Evolutionary conservation across 2,113 vertebrate species (phyloP).

Genomic region (Lota lota): DNA sequence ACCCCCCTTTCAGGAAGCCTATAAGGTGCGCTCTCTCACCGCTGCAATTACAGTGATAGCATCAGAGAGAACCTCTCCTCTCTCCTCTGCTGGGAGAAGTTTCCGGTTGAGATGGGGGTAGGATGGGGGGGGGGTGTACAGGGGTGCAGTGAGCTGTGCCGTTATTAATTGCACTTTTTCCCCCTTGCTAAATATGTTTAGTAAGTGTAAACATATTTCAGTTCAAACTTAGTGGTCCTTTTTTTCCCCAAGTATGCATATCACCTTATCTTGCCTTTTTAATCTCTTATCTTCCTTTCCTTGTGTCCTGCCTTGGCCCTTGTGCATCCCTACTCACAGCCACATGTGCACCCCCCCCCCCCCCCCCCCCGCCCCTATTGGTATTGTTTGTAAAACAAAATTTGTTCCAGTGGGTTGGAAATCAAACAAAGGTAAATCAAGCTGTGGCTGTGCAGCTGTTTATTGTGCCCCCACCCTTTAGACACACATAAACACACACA

Average conservation of each 20-base stretch:
- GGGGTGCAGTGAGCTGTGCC: slow-evolving; percentile 62
- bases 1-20: slow-evolving; percentile 64
- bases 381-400: slow-evolving; percentile 64
- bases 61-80: no score
- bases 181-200: no score
- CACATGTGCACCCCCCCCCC: not conserved
- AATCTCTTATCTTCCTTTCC: not conserved
- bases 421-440: slow-evolving; percentile 72
- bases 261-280: no score
- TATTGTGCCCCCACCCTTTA: slow-evolving; percentile 38
- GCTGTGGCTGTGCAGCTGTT: slow-evolving; percentile 71
- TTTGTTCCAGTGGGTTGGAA: slow-evolving; percentile 69
- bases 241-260: no score
- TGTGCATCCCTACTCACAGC: not conserved
- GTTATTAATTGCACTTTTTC: not conserved
- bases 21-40: slow-evolving; percentile 29
- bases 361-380: slow-evolving; percentile 53
- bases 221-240: no score
- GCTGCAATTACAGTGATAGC: slow-evolving; percentile 9
- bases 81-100: no score
- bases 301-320: not conserved
- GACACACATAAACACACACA: no score
- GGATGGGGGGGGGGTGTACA: not conserved
- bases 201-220: no score
- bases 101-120: not conserved